Conservation (phyloP, 2,113 vertebrate species). For the Glaucomys volans region DNA sequence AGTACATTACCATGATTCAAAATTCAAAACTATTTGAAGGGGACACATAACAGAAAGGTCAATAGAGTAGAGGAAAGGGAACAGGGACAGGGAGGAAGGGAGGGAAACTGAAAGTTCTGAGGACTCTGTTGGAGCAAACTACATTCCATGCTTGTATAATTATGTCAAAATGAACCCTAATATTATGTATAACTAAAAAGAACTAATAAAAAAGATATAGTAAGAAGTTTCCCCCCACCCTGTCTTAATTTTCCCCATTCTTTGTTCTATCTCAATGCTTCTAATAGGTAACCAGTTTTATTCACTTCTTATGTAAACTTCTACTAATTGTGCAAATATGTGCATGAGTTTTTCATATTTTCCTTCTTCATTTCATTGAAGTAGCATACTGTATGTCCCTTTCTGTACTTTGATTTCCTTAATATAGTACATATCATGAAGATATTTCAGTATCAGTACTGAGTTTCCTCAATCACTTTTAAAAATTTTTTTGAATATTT, state of each 20-base stretch:
- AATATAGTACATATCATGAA: background rate
- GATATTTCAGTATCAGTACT: background rate
- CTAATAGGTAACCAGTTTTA: background rate
- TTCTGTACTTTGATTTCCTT: conserved; percentile 22
- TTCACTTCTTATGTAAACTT: background rate
- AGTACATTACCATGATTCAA: background rate
- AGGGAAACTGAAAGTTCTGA: no score
- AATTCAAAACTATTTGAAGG: conserved; percentile 43
- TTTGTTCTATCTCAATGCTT: background rate
- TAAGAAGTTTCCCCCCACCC: background rate
- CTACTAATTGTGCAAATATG: conserved; percentile 5
- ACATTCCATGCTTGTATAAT: no score
- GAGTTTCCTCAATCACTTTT: background rate
- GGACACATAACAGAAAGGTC: no score
- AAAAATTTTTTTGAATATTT: background rate
- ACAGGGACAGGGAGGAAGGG: no score
- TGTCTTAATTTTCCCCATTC: conserved; percentile 22
- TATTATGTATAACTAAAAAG: no score
- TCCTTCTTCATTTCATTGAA: conserved; percentile 11
- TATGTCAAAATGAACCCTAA: no score
- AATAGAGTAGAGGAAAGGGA: no score
- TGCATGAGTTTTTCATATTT: background rate
- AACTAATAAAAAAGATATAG: background rate
- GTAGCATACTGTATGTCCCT: background rate
- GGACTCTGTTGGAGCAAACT: no score